Base-by-base conservation (phyloP, 1,140 invertebrate genomes). In the Gonioctena quinquepunctata region DNA sequence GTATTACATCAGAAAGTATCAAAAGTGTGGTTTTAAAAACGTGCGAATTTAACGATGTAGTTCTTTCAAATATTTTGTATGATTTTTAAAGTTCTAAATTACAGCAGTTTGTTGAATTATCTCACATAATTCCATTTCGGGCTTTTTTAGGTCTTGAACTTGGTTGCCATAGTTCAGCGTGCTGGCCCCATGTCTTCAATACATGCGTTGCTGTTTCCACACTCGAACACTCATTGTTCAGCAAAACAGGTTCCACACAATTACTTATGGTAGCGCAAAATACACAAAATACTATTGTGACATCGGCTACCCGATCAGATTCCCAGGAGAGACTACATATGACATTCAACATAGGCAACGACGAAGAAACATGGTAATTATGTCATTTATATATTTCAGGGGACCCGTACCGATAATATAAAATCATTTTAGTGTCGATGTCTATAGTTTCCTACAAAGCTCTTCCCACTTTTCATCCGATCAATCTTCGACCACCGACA, bases 171-270 rank as follows among this genome's bases (percentile, higher is more conserved):
- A 93, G 94, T 23, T 88, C 92, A 42, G 93, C 96, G 69, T 97
- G 95, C 79, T 98, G 96, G 96, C 91, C 92, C 28, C 94, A 96
- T 82, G 93, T 98, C 66, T 96, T 98, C 80, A 91, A 91, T 82
- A 96, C 90, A 6, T 96, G 94, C 78, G 88, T 95, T n/a, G 95
- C 96, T 79, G 93, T 96, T 23, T 91, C 93, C n/a, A 92, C 92
- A 75, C 82, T 97, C 74, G 95, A 97, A 79, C 93, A 96, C 80
- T 90, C 91, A 1, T 90, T 95, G 69, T 96, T 96, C 71, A 94
- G 93, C 68, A 87, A 87, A 76, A 87, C 87, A 11, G 83, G 88
- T 0, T 87, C 87, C 1, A 79, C 82, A 1, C 82, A 83, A 69
- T 63, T 82, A 11, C 64, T 83, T 13, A 81, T 83, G 68, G 86